Conservation (phyloP, 2,113 vertebrate species). For the Odontophorus gujanensis region DNA sequence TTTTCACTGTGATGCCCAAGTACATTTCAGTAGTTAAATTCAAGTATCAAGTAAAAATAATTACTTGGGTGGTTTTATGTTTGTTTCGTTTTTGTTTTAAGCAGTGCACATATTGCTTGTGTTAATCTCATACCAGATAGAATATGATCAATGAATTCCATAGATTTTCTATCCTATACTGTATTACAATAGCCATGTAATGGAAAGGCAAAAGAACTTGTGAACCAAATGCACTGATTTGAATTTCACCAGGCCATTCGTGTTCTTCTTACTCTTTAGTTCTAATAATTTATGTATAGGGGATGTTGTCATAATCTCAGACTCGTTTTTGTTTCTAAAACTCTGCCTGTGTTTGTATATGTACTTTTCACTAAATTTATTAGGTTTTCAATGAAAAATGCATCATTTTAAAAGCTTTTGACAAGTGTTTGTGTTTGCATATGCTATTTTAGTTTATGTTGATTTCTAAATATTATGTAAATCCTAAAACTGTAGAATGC, state of each 20-base stretch:
- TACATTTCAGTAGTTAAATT: not conserved
- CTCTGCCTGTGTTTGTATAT: not conserved
- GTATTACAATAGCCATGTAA: not conserved
- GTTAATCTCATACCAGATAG: not conserved
- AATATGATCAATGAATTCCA: not conserved
- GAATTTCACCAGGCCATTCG: not conserved
- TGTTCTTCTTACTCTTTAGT: not conserved
- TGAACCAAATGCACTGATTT: not conserved
- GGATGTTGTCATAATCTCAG: not conserved
- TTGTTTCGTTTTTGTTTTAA: not conserved
- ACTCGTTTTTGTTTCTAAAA: not conserved
- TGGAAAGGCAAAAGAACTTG: rapidly evolving
- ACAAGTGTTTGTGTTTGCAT: not conserved
- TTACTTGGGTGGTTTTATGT: not conserved
- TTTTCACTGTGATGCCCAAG: not conserved
- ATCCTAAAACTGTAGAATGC: not conserved
- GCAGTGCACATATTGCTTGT: not conserved
- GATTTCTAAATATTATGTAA: conserved; percentile 3
- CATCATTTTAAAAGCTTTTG: not conserved
- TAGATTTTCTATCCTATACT: not conserved
- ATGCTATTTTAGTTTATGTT: not conserved
- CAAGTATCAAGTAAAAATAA: not conserved
- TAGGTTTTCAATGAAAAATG: not conserved
- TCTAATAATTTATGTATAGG: not conserved
- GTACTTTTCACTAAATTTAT: not conserved